phyloP scores from a whole-genome alignment of 2,113 vertebrate genomes.

The Poeciliopsis occidentalis region DNA sequence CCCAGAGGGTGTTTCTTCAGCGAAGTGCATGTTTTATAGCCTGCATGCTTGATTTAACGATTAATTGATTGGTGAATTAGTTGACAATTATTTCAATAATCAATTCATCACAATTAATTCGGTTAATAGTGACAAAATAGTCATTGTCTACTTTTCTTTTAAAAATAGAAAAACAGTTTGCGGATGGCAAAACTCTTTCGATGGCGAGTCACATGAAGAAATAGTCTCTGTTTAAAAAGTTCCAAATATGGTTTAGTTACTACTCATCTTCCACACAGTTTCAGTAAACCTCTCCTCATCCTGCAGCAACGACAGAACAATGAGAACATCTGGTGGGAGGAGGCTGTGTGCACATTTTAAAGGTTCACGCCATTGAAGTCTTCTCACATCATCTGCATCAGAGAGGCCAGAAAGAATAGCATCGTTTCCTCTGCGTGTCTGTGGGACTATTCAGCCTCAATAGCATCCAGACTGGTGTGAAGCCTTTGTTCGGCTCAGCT shows the following conservation, averaged over 20 bases:
- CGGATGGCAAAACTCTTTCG: no score
- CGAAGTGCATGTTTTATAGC: no score
- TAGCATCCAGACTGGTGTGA: conserved; percentile 60
- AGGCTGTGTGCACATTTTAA: background rate
- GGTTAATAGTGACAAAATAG: background rate
- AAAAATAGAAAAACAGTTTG: no score
- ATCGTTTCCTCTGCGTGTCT: conserved; percentile 29
- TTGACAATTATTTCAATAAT: no score
- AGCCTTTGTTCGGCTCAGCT: conserved; percentile 58
- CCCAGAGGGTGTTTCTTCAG: no score
- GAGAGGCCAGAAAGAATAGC: conserved; percentile 52
- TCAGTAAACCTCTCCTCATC: background rate
- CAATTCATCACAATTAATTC: no score
- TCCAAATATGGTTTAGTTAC: background rate
- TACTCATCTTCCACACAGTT: background rate
- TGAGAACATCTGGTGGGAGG: background rate
- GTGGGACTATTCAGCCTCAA: conserved; percentile 66
- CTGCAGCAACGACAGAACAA: conserved; percentile 6
- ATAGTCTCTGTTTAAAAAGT: no score
- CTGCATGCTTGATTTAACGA: no score
- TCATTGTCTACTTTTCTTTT: no score
- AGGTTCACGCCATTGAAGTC: conserved; percentile 34
- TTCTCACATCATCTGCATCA: conserved; percentile 46
- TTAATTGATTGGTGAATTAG: no score
- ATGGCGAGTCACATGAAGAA: no score